Base-by-base conservation (phyloP, 2,888 invertebrate species). In the Cantharis rufa region DNA sequence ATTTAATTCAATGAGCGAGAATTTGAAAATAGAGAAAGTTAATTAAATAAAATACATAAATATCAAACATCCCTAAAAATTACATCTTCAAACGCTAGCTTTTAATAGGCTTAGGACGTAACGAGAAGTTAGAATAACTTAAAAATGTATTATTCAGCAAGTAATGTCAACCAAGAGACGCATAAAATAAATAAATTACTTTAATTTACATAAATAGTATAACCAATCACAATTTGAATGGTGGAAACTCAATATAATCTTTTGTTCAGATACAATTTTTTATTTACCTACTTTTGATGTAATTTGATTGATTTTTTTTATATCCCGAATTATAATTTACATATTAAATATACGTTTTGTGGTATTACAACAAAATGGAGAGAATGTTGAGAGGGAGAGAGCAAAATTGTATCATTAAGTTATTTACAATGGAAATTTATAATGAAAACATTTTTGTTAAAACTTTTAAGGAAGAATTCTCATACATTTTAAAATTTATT, bases 161-260 rank as follows among this genome's bases (percentile, higher is more conserved):
- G 64, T 66, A 66, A 66, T 66, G 64, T 66, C 64, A 66, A 66
- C 64, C 64, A 66, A 66, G 64, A 66, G 64, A 66, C 64, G 64
- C 64, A 66, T 66, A 66, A 66, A 66, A 66, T 66, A 66, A 66
- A 66, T 66, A 66, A 66, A 66, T 66, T 66, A 66, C 64, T 66
- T 66, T 24, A 13, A 66, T 66, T 66, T 66, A 66, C 64, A 66
- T 66, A 66, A 66, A 66, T 66, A 66, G 64, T 66, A 18, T 24
- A 66, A 66, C 64, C 64, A 66, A 66, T 66, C 64, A 66, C 64
- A 66, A 66, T 66, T 18, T 18, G 64, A 66, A 66, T 66, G 16
- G 64, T 66, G n/a, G 64, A 66, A 66, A 66, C 64, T 66, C 64
- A 21, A 66, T 66, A 11, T 66, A 66, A 66, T 66, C 64, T 66